Conservation (phyloP, 2,797 vertebrate genomes). For the Synanceia verrucosa region DNA sequence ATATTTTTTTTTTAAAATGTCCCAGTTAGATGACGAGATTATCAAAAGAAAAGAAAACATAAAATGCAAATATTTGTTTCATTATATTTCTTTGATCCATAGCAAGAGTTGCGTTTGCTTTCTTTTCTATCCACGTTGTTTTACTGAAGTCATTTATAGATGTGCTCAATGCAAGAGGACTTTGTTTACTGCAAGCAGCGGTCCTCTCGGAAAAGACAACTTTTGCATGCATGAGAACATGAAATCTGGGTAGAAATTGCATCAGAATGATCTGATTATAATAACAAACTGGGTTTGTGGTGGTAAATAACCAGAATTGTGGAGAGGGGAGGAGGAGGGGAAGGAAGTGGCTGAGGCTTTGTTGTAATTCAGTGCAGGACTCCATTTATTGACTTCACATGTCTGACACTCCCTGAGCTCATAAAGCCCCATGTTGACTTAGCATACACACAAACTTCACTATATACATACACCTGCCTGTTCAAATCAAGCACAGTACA, state of each 20-base stretch:
- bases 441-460: constrained; percentile 42
- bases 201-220: not conserved
- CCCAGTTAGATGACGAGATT: not conserved
- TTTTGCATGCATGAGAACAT: not conserved
- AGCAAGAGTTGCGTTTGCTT: not conserved
- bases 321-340: constrained; percentile 3
- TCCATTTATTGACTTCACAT: constrained; percentile 66
- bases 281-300: not conserved
- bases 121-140: not conserved
- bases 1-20: not conserved
- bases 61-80: not conserved
- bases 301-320: not conserved
- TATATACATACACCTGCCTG: constrained; percentile 16
- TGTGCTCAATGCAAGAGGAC: not conserved
- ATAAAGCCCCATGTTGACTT: constrained; percentile 65
- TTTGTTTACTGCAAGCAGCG: not conserved
- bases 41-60: not conserved
- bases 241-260: not conserved
- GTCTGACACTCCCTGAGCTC: constrained; percentile 55
- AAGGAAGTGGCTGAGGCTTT: constrained; percentile 24
- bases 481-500: not conserved
- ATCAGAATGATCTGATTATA: not conserved
- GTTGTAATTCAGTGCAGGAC: constrained; percentile 66
- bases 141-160: not conserved
- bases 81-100: not conserved